phyloP scores from a whole-genome alignment of 1,140 invertebrate species.

The Holcopasites calliopsidis region DNA sequence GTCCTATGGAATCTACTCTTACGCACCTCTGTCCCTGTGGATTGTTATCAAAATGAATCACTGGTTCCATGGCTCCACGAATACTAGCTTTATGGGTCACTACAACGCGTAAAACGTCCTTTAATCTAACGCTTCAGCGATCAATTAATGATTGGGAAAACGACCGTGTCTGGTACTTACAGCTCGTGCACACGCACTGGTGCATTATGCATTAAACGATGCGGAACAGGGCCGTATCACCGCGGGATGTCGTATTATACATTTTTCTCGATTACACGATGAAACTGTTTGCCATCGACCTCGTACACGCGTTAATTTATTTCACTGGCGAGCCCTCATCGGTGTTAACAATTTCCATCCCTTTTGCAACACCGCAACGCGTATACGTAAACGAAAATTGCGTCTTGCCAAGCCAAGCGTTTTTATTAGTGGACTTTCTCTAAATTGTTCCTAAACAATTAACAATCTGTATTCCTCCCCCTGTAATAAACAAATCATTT shows the following conservation, averaged over 20 bases:
- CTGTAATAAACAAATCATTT: too few species aligned
- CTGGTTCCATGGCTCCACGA: too few species aligned
- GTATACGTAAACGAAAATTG: conserved; percentile 33
- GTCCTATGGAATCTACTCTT: too few species aligned
- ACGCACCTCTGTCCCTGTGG: too few species aligned
- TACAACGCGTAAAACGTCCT: conserved; percentile 5
- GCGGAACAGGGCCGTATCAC: conserved; percentile 17
- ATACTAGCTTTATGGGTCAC: not conserved
- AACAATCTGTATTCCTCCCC: too few species aligned
- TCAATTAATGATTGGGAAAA: conserved; percentile 36
- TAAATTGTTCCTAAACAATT: too few species aligned
- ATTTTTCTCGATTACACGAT: conserved; percentile 59
- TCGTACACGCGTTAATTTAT: conserved; percentile 41
- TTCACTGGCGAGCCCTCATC: conserved; percentile 3
- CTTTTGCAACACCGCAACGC: not conserved
- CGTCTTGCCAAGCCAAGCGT: not conserved
- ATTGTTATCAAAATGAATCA: too few species aligned
- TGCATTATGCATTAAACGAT: conserved; percentile 46
- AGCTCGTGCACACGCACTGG: not conserved
- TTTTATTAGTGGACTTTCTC: too few species aligned
- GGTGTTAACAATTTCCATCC: conserved; percentile 35
- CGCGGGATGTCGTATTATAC: conserved; percentile 39
- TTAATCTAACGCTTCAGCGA: conserved; percentile 31
- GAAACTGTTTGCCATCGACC: conserved; percentile 29
- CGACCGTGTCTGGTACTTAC: conserved; percentile 32